Percentiles rank a stretch among this genome's conserved stretches.
Evolutionary conservation across 1,140 invertebrate species (phyloP).

Genomic region (Tetramorium parvispinum): DNA sequence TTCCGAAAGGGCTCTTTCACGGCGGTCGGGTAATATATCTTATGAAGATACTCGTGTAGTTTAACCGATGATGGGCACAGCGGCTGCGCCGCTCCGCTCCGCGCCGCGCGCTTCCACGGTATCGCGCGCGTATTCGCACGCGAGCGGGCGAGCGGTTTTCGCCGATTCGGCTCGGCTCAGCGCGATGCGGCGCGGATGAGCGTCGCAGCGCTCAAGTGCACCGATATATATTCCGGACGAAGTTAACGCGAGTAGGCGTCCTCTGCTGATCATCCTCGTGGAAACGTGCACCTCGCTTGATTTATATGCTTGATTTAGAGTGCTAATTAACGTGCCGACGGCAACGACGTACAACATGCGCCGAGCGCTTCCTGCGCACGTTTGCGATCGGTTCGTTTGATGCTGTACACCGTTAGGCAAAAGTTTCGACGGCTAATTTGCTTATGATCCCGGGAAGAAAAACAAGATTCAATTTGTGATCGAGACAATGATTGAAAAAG

Average conservation of each 20-base stretch:
- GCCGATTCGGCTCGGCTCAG: neutral
- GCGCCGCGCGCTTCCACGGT: neutral
- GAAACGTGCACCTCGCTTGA: slow-evolving; percentile 74
- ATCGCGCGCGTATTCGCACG: slow-evolving; percentile 25
- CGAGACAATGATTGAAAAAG: neutral
- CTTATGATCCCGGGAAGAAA: neutral
- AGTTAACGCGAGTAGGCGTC: slow-evolving; percentile 69
- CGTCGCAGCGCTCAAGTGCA: slow-evolving; percentile 44
- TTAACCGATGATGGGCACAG: slow-evolving; percentile 29
- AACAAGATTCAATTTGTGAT: neutral
- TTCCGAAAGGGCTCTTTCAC: slow-evolving; percentile 53
- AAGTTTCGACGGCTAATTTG: slow-evolving; percentile 49
- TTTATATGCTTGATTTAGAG: slow-evolving; percentile 72
- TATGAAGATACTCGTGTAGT: slow-evolving; percentile 55
- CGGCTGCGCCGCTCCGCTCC: neutral
- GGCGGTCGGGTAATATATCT: slow-evolving; percentile 55
- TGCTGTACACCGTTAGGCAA: slow-evolving; percentile 38
- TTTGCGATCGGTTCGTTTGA: slow-evolving; percentile 63
- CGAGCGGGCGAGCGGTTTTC: slow-evolving; percentile 10
- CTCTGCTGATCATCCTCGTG: slow-evolving; percentile 71
- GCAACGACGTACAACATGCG: slow-evolving; percentile 65
- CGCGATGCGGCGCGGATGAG: neutral
- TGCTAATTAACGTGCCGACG: slow-evolving; percentile 71
- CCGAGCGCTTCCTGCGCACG: slow-evolving; percentile 42
- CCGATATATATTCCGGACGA: slow-evolving; percentile 57